Conservation (phyloP, 1,140 invertebrate genomes). For the Drosophila erecta region DNA sequence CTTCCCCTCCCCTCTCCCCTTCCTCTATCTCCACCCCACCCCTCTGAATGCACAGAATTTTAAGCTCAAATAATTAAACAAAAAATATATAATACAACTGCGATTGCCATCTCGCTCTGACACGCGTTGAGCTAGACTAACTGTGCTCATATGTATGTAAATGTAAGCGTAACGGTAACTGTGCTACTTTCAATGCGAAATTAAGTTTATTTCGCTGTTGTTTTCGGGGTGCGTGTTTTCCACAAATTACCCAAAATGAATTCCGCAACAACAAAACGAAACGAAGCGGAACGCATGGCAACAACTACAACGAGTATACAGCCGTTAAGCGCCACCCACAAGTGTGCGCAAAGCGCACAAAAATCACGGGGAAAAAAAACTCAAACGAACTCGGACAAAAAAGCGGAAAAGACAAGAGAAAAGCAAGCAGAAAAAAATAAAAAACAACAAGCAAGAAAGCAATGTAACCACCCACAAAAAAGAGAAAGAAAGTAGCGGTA, state of each 20-base stretch:
- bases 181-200: conserved; percentile 30
- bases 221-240: conserved; percentile 46
- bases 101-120: conserved; percentile 23
- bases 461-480: too few species aligned
- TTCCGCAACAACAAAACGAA: conserved; percentile 39
- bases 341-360: conserved; percentile 27
- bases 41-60: too few species aligned
- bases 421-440: conserved; percentile 14
- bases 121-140: conserved; percentile 11
- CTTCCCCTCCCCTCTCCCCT: background rate
- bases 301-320: conserved; percentile 16
- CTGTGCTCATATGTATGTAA: conserved; percentile 8
- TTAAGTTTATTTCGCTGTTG: conserved; percentile 12
- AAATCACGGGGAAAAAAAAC: conserved; percentile 18
- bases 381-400: background rate
- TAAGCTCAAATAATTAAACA: conserved; percentile 27
- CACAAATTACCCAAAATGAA: conserved; percentile 56
- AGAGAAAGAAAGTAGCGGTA: background rate
- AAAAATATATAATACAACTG: conserved; percentile 5
- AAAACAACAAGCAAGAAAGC: too few species aligned
- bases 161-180: conserved; percentile 32
- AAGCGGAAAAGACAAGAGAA: conserved; percentile 31
- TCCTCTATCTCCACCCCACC: background rate
- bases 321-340: conserved; percentile 66
- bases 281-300: conserved; percentile 25